Conservation (phyloP, 2,888 invertebrate genomes). For the Oxycera nigricornis region DNA sequence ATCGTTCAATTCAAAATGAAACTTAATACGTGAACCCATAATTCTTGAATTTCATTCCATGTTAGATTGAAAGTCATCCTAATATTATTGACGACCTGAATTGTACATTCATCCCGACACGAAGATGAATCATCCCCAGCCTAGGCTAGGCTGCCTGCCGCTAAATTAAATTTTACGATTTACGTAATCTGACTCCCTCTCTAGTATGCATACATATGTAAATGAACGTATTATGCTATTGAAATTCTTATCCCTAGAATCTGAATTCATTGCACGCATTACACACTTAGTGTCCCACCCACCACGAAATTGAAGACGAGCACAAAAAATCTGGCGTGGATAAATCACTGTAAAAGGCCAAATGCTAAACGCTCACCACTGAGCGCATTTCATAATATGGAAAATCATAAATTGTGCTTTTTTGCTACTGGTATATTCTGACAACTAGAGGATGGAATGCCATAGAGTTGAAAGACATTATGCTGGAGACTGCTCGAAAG, state of each 20-base stretch:
- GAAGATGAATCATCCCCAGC: conserved; percentile 15
- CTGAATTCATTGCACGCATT: conserved; percentile 37
- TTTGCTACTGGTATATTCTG: conserved; percentile 6
- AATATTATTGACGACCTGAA: background rate
- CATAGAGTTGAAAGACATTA: conserved; percentile 28
- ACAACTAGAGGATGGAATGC: conserved; percentile 18
- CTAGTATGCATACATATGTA: conserved; percentile 24
- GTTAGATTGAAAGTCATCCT: background rate
- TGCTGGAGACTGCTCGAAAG: background rate
- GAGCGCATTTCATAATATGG: conserved; percentile 28
- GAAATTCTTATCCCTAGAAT: conserved; percentile 22
- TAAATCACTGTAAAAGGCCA: conserved; percentile 25
- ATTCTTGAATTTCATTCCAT: too few species aligned
- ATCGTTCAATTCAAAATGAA: too few species aligned
- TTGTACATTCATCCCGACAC: conserved; percentile 11
- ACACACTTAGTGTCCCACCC: conserved; percentile 22
- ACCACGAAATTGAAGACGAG: conserved; percentile 11
- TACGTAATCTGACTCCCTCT: conserved; percentile 32
- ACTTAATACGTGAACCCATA: too few species aligned
- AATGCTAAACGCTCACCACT: conserved; percentile 6
- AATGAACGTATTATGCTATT: conserved; percentile 29
- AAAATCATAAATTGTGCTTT: conserved; percentile 1
- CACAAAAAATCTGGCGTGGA: conserved; percentile 1
- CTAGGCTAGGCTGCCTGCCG: conserved; percentile 19
- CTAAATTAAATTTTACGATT: conserved; percentile 33